Evolutionary conservation across 2,797 vertebrate genomes (phyloP).

Genomic region (Champsocephalus esox): DNA sequence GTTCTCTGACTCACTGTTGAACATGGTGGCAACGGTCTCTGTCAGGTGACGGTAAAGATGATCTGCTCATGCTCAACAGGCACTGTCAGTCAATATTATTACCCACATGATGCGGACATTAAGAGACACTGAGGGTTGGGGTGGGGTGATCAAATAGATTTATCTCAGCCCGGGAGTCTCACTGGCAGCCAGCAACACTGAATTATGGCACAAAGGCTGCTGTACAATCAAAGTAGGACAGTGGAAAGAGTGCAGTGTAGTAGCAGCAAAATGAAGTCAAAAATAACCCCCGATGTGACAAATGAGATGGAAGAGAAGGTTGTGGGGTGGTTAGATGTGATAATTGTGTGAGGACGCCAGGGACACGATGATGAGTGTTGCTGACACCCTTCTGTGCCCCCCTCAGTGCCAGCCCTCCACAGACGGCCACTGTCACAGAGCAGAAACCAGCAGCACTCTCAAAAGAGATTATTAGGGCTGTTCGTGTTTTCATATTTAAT

Average conservation of each 20-base stretch:
- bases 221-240: constrained; percentile 44
- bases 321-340: constrained; percentile 64
- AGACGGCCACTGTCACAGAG: constrained; percentile 46
- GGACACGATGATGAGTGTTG: constrained; percentile 71
- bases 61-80: constrained; percentile 50
- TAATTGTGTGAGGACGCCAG: constrained; percentile 71
- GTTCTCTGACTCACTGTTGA: constrained; percentile 46
- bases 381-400: constrained; percentile 75
- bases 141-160: constrained; percentile 50
- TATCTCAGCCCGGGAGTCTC: constrained; percentile 34
- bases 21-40: constrained; percentile 18
- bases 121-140: constrained; percentile 39
- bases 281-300: constrained; percentile 59
- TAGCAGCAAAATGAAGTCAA: constrained; percentile 40
- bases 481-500: not conserved
- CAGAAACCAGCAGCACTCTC: constrained; percentile 47
- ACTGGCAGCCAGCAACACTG: constrained; percentile 2
- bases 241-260: constrained; percentile 26
- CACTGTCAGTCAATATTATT: constrained; percentile 57
- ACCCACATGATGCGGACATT: constrained; percentile 43
- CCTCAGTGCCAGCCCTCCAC: constrained; percentile 62
- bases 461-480: constrained; percentile 8
- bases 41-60: constrained; percentile 65
- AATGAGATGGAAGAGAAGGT: constrained; percentile 52
- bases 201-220: constrained; percentile 45